These are phyloP conservation scores for Myiotriccus ornatus DNA, from an alignment of 2,797 vertebrate genomes.

Conservation along the genomic window DNA sequence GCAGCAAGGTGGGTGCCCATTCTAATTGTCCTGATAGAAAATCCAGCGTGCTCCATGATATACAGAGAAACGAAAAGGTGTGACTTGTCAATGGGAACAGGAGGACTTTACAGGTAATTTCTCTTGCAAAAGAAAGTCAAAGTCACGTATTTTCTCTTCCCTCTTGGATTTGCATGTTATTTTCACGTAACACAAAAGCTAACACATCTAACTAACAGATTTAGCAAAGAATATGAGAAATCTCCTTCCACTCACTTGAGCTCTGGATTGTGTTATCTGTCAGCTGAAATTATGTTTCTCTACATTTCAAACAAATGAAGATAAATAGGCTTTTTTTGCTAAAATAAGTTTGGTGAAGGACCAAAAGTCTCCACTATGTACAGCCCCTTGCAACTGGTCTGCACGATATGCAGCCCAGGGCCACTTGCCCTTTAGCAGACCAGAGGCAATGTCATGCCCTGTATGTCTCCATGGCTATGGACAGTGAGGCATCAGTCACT, in stretches of 20 bases:
- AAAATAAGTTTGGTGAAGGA: neutral
- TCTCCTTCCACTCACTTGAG: neutral
- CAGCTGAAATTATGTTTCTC: neutral
- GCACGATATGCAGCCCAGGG: neutral
- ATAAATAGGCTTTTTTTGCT: neutral
- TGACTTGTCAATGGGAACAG: neutral
- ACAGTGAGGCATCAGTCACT: neutral
- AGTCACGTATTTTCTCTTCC: neutral
- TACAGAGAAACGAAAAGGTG: neutral
- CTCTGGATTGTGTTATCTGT: neutral
- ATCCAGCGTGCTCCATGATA: neutral
- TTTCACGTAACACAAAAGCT: neutral
- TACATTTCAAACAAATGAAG: neutral
- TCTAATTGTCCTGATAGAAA: neutral
- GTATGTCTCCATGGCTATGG: accelerated
- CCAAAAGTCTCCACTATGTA: neutral
- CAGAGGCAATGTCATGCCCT: neutral
- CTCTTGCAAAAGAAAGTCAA: neutral
- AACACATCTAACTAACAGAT: neutral
- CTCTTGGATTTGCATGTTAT: neutral
- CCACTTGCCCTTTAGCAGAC: neutral
- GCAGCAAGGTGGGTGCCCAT: neutral
- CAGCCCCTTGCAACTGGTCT: neutral
- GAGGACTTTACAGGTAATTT: neutral
- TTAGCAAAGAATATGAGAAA: neutral